Evolutionary conservation across 2,797 vertebrate genomes (phyloP).

Genomic region (Scleropages formosus): DNA sequence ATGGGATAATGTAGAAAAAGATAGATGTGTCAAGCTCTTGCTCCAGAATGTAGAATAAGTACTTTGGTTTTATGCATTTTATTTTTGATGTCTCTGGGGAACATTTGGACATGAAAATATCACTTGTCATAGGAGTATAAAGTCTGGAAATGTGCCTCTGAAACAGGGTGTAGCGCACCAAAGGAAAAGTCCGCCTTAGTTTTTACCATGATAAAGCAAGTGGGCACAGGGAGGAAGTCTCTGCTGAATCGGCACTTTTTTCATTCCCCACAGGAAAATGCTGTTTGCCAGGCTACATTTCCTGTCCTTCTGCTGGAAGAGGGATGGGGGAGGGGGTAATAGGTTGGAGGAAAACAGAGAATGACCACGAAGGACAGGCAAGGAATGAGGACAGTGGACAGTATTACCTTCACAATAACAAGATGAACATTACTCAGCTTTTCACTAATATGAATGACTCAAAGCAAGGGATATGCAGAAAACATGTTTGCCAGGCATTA

Average conservation of each 20-base stretch:
- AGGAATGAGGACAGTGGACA: conserved; percentile 27
- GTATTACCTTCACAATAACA: conserved; percentile 35
- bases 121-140: background rate
- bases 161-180: background rate
- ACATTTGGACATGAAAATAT: conserved; percentile 21
- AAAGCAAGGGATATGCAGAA: background rate
- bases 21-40: background rate
- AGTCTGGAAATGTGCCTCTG: background rate
- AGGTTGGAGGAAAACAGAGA: conserved; percentile 40
- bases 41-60: background rate
- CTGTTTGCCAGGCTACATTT: conserved; percentile 39
- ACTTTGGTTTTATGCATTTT: background rate
- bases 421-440: background rate
- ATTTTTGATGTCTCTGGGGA: conserved; percentile 22
- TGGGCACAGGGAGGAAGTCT: conserved; percentile 31
- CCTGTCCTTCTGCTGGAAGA: conserved; percentile 35
- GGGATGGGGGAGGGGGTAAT: conserved; percentile 14
- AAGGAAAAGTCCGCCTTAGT: conserved; percentile 8
- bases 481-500: background rate
- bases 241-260: conserved; percentile 48
- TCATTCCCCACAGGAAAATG: conserved; percentile 45
- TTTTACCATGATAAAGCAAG: conserved; percentile 22
- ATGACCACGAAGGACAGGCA: conserved; percentile 35
- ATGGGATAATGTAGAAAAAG: too few relatives aligned
- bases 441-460: background rate